These are phyloP conservation scores for Loripinus fragilis DNA, from an alignment of 2,888 invertebrate genomes.

Conservation along the genomic window DNA sequence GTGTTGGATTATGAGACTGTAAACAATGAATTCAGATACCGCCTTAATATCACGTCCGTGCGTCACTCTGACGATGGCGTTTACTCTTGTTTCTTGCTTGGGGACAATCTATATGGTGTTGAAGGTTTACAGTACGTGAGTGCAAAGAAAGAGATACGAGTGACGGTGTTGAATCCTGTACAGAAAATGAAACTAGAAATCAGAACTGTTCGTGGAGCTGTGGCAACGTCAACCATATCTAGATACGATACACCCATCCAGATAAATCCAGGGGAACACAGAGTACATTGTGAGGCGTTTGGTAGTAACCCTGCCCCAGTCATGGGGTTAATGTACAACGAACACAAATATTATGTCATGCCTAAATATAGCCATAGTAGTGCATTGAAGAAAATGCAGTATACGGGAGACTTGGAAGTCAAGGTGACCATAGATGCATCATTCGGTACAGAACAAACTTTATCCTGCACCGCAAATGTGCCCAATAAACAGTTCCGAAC, in stretches of 20 bases:
- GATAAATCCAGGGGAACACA: not conserved
- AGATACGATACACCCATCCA: not conserved
- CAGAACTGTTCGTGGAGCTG: not conserved
- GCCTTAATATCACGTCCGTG: not conserved
- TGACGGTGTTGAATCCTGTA: not conserved
- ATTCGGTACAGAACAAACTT: not conserved
- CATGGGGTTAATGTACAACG: slow-evolving; percentile 6
- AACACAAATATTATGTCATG: not conserved
- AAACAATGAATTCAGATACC: not conserved
- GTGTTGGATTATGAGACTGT: not conserved
- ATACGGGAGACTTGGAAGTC: not conserved
- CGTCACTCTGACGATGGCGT: not conserved
- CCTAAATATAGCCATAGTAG: not conserved
- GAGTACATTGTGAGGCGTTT: not conserved
- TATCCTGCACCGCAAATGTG: not conserved
- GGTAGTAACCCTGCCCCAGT: slow-evolving; percentile 7
- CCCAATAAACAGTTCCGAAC: not conserved
- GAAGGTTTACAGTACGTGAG: not conserved
- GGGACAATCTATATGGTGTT: not conserved
- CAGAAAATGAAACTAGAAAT: not conserved
- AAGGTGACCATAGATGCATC: not conserved
- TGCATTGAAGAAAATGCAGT: not conserved
- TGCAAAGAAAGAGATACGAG: not conserved
- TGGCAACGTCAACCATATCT: not conserved
- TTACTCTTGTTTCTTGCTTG: not conserved